phyloP scores from a whole-genome alignment of 1,140 invertebrate genomes.

The Drosophila ironensis region DNA sequence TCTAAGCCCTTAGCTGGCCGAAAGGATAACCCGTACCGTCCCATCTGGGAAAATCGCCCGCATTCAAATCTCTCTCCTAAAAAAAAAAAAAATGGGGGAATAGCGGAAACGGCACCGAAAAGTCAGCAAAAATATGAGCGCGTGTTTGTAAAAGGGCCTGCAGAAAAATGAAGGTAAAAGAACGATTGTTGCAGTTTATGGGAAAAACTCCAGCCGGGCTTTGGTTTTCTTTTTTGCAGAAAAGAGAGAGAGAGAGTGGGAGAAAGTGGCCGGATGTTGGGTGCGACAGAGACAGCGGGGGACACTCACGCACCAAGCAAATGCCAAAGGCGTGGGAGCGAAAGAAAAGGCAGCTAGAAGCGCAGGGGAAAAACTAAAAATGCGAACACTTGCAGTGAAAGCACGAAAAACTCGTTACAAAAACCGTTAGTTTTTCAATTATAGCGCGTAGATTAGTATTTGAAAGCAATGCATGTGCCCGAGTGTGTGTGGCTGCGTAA shows the following conservation, averaged over 20 bases:
- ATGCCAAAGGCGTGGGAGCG: not conserved
- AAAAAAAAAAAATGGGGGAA: slow-evolving; percentile 11
- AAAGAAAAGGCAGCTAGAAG: not conserved
- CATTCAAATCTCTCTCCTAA: not conserved
- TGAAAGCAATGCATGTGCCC: slow-evolving; percentile 56
- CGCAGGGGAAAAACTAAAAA: slow-evolving; percentile 10
- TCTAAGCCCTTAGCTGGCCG: not conserved
- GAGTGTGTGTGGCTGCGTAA: slow-evolving; percentile 54
- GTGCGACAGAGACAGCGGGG: slow-evolving; percentile 40
- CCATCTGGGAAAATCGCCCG: not conserved
- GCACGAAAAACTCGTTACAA: slow-evolving; percentile 79
- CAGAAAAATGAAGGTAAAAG: slow-evolving; percentile 29
- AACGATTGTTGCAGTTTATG: slow-evolving; percentile 69
- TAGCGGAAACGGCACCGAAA: slow-evolving; percentile 23
- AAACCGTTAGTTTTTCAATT: slow-evolving; percentile 78
- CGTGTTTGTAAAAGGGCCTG: slow-evolving; percentile 36
- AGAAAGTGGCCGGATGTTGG: slow-evolving; percentile 16
- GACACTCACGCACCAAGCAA: slow-evolving; percentile 18
- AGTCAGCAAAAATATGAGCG: slow-evolving; percentile 68
- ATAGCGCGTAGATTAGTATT: slow-evolving; percentile 79
- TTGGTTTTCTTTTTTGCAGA: slow-evolving; percentile 25
- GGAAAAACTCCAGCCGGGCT: slow-evolving; percentile 40
- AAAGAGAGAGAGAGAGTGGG: slow-evolving; percentile 11
- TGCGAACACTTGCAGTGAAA: slow-evolving; percentile 61
- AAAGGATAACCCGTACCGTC: not conserved